phyloP scores from a whole-genome alignment of 2,888 invertebrate genomes.

The Portevinia maculata region DNA sequence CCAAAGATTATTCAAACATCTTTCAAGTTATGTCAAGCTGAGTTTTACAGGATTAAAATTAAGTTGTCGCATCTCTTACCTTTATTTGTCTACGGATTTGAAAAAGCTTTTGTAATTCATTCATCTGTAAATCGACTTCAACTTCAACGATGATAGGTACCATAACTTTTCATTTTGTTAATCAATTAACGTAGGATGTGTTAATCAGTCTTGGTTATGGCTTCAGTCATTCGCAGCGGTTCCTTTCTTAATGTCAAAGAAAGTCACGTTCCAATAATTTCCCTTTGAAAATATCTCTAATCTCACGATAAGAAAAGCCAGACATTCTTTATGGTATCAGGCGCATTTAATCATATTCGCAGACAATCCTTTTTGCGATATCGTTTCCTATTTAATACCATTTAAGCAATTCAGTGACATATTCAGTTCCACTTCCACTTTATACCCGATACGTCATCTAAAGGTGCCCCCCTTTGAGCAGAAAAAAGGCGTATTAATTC shows the following conservation, averaged over 20 bases:
- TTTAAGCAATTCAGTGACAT: constrained; percentile 46
- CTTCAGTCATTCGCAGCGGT: neutral
- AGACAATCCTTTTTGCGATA: constrained; percentile 57
- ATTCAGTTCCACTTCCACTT: constrained; percentile 14
- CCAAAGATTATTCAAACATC: too few species aligned
- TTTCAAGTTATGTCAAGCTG: too few species aligned
- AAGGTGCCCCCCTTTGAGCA: constrained; percentile 38
- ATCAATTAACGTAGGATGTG: too few species aligned
- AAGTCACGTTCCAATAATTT: neutral
- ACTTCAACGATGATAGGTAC: too few species aligned
- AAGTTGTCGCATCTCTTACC: too few species aligned
- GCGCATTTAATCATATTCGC: constrained; percentile 57
- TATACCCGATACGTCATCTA: constrained; percentile 72
- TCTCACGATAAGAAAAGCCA: constrained; percentile 48
- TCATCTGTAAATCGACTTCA: too few species aligned
- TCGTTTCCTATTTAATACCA: constrained; percentile 42
- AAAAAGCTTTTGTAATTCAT: too few species aligned
- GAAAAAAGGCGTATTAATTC: constrained; percentile 69
- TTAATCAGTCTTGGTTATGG: neutral
- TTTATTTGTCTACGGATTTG: too few species aligned
- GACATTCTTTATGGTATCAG: constrained; percentile 55
- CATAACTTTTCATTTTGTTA: too few species aligned
- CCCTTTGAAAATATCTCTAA: constrained; percentile 21
- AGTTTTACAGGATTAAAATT: too few species aligned
- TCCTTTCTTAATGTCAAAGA: neutral